Percentiles rank a stretch among this genome's conserved stretches.
phyloP scores from a whole-genome alignment of 2,888 invertebrate genomes.

The Heterodera filipjevi region DNA sequence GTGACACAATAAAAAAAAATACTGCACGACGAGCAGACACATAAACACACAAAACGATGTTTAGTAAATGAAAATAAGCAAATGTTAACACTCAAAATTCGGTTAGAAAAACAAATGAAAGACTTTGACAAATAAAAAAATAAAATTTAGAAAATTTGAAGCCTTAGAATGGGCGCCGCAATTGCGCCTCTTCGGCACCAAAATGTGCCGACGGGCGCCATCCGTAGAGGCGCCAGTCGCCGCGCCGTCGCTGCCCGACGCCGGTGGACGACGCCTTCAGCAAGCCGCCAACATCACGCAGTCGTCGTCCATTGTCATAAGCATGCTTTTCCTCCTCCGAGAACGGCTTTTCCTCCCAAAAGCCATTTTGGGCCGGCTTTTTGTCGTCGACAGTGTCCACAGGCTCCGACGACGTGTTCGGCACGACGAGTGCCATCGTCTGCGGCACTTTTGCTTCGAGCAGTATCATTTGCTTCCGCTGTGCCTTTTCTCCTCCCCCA shows the following conservation, averaged over 20 bases:
- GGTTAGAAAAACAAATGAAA: too few relatives aligned
- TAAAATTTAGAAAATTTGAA: not conserved
- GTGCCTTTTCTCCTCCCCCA: too few relatives aligned
- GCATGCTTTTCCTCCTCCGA: not conserved
- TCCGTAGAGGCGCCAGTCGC: slow-evolving; percentile 45
- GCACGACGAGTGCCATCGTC: not conserved
- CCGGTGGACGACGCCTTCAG: slow-evolving; percentile 26
- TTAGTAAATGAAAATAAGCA: too few relatives aligned
- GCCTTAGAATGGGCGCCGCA: slow-evolving; percentile 4
- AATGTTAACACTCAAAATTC: too few relatives aligned
- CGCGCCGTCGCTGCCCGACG: slow-evolving; percentile 41
- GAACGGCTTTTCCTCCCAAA: slow-evolving; percentile 8
- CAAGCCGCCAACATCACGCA: not conserved
- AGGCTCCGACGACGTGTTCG: not conserved
- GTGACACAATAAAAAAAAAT: too few relatives aligned
- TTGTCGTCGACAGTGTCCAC: not conserved
- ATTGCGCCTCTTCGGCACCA: not conserved
- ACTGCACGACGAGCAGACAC: too few relatives aligned
- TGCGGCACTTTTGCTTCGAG: slow-evolving; percentile 1
- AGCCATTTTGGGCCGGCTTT: not conserved
- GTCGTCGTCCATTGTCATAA: not conserved
- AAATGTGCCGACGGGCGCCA: slow-evolving; percentile 26
- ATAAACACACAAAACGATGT: too few relatives aligned
- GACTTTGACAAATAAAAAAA: not conserved
- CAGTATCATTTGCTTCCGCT: too few relatives aligned